Base-by-base conservation (phyloP, 2,888 invertebrate species). In the Sinotaia quadrata region DNA sequence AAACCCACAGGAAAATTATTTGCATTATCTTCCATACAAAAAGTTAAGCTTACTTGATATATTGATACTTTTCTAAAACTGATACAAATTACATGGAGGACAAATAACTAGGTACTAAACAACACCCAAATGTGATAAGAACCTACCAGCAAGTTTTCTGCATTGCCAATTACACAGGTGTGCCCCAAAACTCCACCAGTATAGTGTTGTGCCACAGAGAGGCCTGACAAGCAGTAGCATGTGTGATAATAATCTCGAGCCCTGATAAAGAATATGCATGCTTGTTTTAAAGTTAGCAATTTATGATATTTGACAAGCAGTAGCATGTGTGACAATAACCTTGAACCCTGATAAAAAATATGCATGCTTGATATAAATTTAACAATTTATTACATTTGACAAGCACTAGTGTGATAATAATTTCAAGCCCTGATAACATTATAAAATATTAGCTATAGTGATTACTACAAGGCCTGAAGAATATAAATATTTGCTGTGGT, bases 251-350 rank as follows among this genome's bases (percentile, higher is more conserved):
- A 92, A 90, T 99, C 99, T 79, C 93, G 91, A 59, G 92, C 91
- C 85, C 95, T 95, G 89, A 27, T 78, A 76, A 68, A 60, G 58
- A n/a, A n/a, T n/a, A n/a, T n/a, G n/a, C n/a, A n/a, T n/a, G n/a
- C n/a, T n/a, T n/a, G n/a, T n/a, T n/a, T n/a, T n/a, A n/a, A n/a
- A n/a, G n/a, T n/a, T n/a, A n/a, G n/a, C n/a, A n/a, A n/a, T n/a
- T n/a, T n/a, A n/a, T n/a, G n/a, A n/a, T n/a, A n/a, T n/a, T n/a
- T 89, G 97, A 96, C 57, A 99, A 90, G 1, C 94, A 93, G 86
- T 99, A 99, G 89, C 98, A 98, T 0, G 98, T 97, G 89, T 99
- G 99, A 88, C 99, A 99, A 76, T 94, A 92, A 90, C 99, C 99
- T 79, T 93, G 91, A 59, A 92, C 91, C 85, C 95, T 95, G 89